A percentile compares a stretch with the other conserved stretches of the same genome.
Evolutionary conservation across 1,140 invertebrate species (phyloP).

Genomic region (Chrysoperla carnea): DNA sequence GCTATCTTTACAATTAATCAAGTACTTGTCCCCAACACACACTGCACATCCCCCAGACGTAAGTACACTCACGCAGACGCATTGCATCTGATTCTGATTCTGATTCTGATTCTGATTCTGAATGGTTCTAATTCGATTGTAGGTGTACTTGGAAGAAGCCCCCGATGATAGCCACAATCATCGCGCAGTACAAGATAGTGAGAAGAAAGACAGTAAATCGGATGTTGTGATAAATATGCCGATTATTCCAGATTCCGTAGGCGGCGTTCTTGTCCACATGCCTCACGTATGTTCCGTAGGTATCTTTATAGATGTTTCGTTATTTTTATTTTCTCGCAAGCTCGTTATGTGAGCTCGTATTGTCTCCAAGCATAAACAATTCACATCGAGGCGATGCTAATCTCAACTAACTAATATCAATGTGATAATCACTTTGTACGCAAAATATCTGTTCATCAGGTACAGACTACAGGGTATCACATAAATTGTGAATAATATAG

Average conservation of each 20-base stretch:
- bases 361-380: too few relatives aligned
- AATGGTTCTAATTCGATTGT: slow-evolving; percentile 2
- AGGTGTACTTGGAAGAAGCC: slow-evolving; percentile 29
- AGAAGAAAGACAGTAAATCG: slow-evolving; percentile 43
- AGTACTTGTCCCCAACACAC: slow-evolving; percentile 57
- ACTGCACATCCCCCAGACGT: slow-evolving; percentile 62
- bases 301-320: slow-evolving; percentile 9
- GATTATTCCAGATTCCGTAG: slow-evolving; percentile 45
- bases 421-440: background rate
- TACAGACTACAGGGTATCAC: too few relatives aligned
- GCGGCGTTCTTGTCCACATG: slow-evolving; percentile 74
- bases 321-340: background rate
- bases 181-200: slow-evolving; percentile 43
- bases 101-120: too few relatives aligned
- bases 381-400: background rate
- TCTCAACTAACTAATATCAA: too few relatives aligned
- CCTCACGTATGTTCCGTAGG: slow-evolving; percentile 60
- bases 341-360: background rate
- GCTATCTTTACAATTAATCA: slow-evolving; percentile 59
- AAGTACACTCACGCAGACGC: slow-evolving; percentile 26
- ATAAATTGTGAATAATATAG: too few relatives aligned
- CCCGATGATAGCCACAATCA: slow-evolving; percentile 35
- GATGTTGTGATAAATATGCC: slow-evolving; percentile 45
- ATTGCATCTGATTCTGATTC: too few relatives aligned
- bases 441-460: too few relatives aligned